Percentiles rank a stretch among this genome's conserved stretches.
phyloP scores from a whole-genome alignment of 2,113 vertebrate species.

The Eptesicus fuscus region DNA sequence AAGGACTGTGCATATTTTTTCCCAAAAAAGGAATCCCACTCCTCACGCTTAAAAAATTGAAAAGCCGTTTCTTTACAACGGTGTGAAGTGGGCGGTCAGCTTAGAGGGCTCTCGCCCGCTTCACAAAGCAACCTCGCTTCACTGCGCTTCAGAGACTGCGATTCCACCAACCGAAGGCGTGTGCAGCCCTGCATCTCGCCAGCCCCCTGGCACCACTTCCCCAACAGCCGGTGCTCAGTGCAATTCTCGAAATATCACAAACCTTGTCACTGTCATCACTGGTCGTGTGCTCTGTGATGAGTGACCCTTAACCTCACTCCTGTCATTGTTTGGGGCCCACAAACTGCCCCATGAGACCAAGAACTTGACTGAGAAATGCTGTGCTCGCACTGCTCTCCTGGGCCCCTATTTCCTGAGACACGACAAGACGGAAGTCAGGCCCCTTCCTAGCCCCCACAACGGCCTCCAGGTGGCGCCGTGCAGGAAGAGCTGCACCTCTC shows the following conservation, averaged over 20 bases:
- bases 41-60: neutral
- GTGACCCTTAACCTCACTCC: neutral
- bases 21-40: neutral
- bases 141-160: neutral
- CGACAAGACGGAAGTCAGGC: neutral
- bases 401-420: neutral
- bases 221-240: neutral
- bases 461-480: neutral
- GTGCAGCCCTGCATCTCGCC: neutral
- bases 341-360: neutral
- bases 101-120: fast-evolving
- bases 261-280: neutral
- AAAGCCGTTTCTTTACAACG: neutral
- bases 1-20: fast-evolving
- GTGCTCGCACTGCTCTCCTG: neutral
- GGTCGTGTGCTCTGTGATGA: neutral
- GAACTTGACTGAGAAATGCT: neutral
- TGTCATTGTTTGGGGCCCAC: neutral
- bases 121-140: neutral
- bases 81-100: neutral
- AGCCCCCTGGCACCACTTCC: neutral
- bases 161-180: neutral
- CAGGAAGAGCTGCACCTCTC: neutral
- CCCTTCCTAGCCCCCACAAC: neutral
- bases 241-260: neutral